These are phyloP conservation scores for Byasa hedistus DNA, from an alignment of 2,888 invertebrate species.

Conservation along the genomic window DNA sequence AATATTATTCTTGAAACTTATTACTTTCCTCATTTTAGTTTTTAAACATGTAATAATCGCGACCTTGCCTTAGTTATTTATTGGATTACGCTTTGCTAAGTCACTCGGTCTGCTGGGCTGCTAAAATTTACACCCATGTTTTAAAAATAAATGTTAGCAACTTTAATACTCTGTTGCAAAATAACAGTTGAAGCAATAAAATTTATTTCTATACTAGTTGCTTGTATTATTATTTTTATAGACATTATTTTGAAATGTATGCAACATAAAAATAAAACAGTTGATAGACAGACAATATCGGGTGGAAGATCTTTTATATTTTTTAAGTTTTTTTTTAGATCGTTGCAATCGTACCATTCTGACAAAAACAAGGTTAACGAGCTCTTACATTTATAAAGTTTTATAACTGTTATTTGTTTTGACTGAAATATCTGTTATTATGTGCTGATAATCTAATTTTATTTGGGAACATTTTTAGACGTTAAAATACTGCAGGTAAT, in stretches of 20 bases:
- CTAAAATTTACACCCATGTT: slow-evolving; percentile 5
- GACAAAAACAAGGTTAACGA: slow-evolving; percentile 1
- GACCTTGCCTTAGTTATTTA: slow-evolving; percentile 17
- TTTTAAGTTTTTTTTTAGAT: not conserved
- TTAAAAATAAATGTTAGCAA: not conserved
- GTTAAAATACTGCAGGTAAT: too few species aligned
- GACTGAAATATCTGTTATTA: not conserved
- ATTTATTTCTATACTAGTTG: not conserved
- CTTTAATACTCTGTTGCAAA: not conserved
- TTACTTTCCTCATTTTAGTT: not conserved
- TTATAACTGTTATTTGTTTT: not conserved
- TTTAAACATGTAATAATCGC: not conserved
- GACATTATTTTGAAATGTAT: not conserved
- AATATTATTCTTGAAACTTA: not conserved
- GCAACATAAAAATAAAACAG: not conserved
- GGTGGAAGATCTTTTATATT: not conserved
- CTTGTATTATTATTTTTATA: not conserved
- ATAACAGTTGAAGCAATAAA: not conserved
- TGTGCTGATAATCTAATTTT: not conserved
- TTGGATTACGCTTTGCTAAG: slow-evolving; percentile 8
- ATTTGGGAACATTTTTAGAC: not conserved
- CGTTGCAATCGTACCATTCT: not conserved
- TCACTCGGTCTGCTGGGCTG: slow-evolving; percentile 5
- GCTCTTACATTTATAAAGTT: not conserved
- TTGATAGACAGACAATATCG: not conserved